Evolutionary conservation across 2,888 invertebrate species (phyloP).

Genomic region (Euplexia lucipara): DNA sequence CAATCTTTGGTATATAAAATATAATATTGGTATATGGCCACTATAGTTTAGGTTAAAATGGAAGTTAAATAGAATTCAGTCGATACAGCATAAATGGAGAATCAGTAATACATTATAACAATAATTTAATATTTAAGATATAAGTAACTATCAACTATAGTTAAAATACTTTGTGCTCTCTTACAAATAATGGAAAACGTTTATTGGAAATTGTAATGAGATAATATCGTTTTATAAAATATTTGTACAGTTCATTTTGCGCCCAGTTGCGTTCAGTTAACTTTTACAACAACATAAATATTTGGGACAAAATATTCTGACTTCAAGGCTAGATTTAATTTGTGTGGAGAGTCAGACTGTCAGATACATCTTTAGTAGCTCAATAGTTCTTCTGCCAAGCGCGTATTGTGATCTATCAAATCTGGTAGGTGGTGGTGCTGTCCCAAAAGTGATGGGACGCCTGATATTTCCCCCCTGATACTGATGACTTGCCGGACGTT

Average conservation of each 20-base stretch:
- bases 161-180: constrained; percentile 70
- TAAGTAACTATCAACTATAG: constrained; percentile 49
- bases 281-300: background rate
- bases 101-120: constrained; percentile 67
- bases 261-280: background rate
- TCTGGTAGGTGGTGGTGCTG: no score
- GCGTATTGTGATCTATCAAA: no score
- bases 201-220: constrained; percentile 45
- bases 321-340: background rate
- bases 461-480: no score
- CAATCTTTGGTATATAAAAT: constrained; percentile 88
- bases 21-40: constrained; percentile 86
- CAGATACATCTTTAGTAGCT: no score
- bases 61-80: constrained; percentile 80
- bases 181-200: constrained; percentile 64
- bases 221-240: constrained; percentile 14
- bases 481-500: no score
- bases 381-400: no score
- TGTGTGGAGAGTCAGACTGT: no score
- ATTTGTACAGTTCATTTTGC: background rate
- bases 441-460: no score
- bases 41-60: constrained; percentile 77
- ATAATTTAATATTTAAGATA: constrained; percentile 63
- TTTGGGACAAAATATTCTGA: background rate
- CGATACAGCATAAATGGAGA: constrained; percentile 72